Percentiles rank a stretch among this genome's conserved stretches.
These are phyloP conservation scores for Enteromius trimaculatus DNA, from an alignment of 2,797 vertebrate species.

Conservation along the genomic window DNA sequence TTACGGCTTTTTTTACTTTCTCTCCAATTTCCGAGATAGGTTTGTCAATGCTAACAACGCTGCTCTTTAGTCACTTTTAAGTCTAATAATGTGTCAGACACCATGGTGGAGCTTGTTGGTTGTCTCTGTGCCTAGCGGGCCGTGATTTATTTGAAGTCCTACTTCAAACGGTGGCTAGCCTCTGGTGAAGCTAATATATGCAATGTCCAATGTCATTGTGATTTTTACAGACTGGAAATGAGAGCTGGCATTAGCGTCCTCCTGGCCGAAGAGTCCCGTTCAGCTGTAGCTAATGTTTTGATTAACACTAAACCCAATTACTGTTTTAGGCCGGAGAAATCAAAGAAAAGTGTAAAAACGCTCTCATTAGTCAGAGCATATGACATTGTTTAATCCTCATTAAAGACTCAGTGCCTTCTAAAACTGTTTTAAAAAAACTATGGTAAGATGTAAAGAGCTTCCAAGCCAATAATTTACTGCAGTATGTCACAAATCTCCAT, in stretches of 20 bases:
- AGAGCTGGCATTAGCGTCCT: conserved; percentile 42
- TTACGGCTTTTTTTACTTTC: conserved; percentile 17
- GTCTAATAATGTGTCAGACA: conserved; percentile 49
- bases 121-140: conserved; percentile 24
- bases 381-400: conserved; percentile 64
- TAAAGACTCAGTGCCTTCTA: conserved; percentile 27
- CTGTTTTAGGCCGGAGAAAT: conserved; percentile 44
- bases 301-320: conserved; percentile 60
- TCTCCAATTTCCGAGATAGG: conserved; percentile 18
- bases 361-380: conserved; percentile 57
- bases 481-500: conserved; percentile 34
- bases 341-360: conserved; percentile 56
- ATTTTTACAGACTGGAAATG: conserved; percentile 48
- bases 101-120: conserved; percentile 7
- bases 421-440: conserved; percentile 20
- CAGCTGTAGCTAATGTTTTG: conserved; percentile 38
- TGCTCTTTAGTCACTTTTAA: conserved; percentile 25
- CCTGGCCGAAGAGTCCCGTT: conserved; percentile 30
- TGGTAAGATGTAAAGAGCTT: neutral
- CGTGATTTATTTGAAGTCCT: conserved; percentile 45
- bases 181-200: conserved; percentile 36
- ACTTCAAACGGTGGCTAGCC: conserved; percentile 51
- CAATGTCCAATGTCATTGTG: conserved; percentile 49
- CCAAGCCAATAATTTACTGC: conserved; percentile 12
- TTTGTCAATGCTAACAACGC: conserved; percentile 42